Percentiles rank a stretch among this genome's conserved stretches.
Conservation (phyloP, 2,888 invertebrate genomes). For the Papilio gigon region DNA sequence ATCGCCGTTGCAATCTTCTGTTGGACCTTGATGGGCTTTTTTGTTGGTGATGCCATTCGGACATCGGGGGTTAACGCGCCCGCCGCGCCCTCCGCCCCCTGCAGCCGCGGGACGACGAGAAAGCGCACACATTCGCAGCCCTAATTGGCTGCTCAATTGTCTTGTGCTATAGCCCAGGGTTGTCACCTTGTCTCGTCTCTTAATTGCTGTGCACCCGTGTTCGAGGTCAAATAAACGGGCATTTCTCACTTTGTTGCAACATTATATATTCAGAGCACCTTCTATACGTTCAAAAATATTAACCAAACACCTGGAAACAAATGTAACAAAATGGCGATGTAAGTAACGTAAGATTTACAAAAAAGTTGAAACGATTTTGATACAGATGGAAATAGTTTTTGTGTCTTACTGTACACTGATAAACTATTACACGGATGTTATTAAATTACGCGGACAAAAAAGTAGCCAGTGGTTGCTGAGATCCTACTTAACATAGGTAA, state of each 20-base stretch:
- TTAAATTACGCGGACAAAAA: constrained; percentile 1
- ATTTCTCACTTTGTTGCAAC: not conserved
- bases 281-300: not conserved
- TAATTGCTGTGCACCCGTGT: not conserved
- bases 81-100: not conserved
- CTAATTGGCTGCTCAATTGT: constrained; percentile 53
- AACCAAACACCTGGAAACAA: not conserved
- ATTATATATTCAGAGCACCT: not conserved
- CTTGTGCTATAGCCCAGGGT: constrained; percentile 25
- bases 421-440: constrained; percentile 2
- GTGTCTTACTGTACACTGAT: not conserved
- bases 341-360: not conserved
- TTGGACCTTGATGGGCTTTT: constrained; percentile 59
- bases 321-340: not conserved
- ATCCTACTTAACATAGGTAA: too few relatives aligned
- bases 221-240: constrained; percentile 13
- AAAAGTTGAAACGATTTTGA: not conserved
- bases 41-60: constrained; percentile 52
- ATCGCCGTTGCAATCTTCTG: constrained; percentile 69
- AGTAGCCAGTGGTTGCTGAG: too few relatives aligned
- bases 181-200: constrained; percentile 29
- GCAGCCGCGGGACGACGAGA: constrained; percentile 34
- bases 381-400: not conserved
- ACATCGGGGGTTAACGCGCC: constrained; percentile 44
- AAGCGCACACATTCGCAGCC: constrained; percentile 52